phyloP scores from a whole-genome alignment of 2,797 vertebrate species.

The Cetoscarus ocellatus region DNA sequence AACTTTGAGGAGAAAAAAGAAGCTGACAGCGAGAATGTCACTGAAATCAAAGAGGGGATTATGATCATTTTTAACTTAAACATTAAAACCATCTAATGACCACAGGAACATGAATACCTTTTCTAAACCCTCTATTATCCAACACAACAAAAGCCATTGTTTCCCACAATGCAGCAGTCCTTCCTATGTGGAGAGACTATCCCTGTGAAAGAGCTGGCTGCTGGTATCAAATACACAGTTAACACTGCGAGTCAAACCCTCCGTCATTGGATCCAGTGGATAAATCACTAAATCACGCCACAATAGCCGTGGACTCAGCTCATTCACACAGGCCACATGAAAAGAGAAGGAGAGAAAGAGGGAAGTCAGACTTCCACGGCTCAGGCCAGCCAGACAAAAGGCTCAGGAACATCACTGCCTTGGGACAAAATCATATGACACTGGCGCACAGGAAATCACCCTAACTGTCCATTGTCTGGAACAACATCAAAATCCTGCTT shows the following conservation, averaged over 20 bases:
- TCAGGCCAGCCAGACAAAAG: conserved; percentile 77
- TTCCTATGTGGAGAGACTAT: conserved; percentile 68
- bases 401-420: conserved; percentile 79
- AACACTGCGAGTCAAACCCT: conserved; percentile 80
- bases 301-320: conserved; percentile 65
- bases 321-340: conserved; percentile 82
- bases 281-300: conserved; percentile 84
- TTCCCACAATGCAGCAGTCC: conserved; percentile 69
- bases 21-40: conserved; percentile 6
- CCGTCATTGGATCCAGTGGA: conserved; percentile 82
- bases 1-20: conserved; percentile 17
- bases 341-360: conserved; percentile 77
- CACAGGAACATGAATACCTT: conserved; percentile 64
- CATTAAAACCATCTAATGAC: conserved; percentile 61
- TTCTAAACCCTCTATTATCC: conserved; percentile 70
- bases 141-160: conserved; percentile 79
- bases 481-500: conserved; percentile 82
- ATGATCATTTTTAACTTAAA: conserved; percentile 51
- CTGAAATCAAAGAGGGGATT: conserved; percentile 41
- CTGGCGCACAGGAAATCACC: conserved; percentile 87
- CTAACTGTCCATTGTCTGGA: conserved; percentile 85
- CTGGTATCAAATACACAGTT: conserved; percentile 81
- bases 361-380: conserved; percentile 81
- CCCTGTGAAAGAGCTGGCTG: conserved; percentile 74
- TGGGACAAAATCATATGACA: conserved; percentile 87